These are phyloP conservation scores for Telenomus remus DNA, from an alignment of 1,140 invertebrate genomes.

Conservation along the genomic window DNA sequence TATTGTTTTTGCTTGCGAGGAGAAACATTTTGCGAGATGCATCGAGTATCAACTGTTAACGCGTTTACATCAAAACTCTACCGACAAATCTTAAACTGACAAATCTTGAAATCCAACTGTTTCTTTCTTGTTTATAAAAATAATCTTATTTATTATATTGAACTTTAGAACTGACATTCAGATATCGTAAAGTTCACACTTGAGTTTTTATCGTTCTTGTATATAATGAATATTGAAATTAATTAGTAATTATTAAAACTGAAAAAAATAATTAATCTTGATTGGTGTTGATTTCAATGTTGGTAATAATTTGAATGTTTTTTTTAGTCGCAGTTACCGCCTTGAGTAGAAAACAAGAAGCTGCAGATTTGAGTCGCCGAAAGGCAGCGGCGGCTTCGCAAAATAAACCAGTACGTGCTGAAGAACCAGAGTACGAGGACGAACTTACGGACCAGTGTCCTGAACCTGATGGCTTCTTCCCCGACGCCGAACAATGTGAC, in stretches of 20 bases:
- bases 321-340: conserved; percentile 62
- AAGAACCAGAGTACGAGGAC: conserved; percentile 61
- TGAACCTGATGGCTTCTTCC: conserved; percentile 88
- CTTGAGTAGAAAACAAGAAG: conserved; percentile 69
- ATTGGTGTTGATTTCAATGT: neutral
- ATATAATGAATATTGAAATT: no score
- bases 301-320: neutral
- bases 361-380: conserved; percentile 67
- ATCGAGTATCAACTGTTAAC: no score
- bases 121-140: no score
- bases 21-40: neutral
- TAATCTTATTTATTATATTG: no score
- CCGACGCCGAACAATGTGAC: conserved; percentile 91
- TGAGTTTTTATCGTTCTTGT: no score
- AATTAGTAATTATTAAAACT: no score
- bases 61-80: no score
- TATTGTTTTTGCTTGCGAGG: conserved; percentile 27
- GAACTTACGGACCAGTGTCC: conserved; percentile 82
- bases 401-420: conserved; percentile 39
- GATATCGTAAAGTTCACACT: no score
- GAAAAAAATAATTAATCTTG: no score
- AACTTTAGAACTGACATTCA: no score
- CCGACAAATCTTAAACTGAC: no score
- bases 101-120: no score
- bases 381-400: conserved; percentile 50